Percentiles rank a stretch among this genome's conserved stretches.
Evolutionary conservation across 2,888 invertebrate species (phyloP).

Genomic region (Idaea aversata): DNA sequence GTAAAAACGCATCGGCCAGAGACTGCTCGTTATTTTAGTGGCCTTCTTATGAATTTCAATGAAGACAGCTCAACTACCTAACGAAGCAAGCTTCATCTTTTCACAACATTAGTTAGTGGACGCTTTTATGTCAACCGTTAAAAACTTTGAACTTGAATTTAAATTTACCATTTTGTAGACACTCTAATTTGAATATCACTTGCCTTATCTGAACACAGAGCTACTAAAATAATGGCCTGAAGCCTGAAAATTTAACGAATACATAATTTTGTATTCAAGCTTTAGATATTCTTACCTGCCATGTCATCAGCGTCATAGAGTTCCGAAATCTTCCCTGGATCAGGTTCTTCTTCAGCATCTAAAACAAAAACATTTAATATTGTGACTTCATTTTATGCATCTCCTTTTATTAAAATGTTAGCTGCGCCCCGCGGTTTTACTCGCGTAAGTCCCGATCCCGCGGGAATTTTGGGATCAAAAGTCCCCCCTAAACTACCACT

Average conservation of each 20-base stretch:
- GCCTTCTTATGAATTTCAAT: conserved; percentile 78
- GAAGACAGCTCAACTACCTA: conserved; percentile 57
- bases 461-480: too few relatives aligned
- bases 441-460: too few relatives aligned
- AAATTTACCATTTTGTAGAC: conserved; percentile 24
- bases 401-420: neutral
- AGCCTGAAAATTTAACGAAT: neutral
- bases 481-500: too few relatives aligned
- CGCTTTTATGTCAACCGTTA: conserved; percentile 28
- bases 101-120: conserved; percentile 45
- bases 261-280: neutral
- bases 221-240: neutral
- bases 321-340: conserved; percentile 36
- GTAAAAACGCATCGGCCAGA: conserved; percentile 76
- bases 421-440: too few relatives aligned
- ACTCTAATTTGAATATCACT: conserved; percentile 7
- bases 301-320: conserved; percentile 40
- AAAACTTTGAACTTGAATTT: conserved; percentile 22
- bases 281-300: conserved; percentile 37
- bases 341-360: conserved; percentile 41
- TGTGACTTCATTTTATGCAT: neutral
- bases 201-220: conserved; percentile 5
- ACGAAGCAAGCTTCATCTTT: conserved; percentile 44
- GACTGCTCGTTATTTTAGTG: conserved; percentile 68
- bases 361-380: conserved; percentile 23